Conservation (phyloP, 64 coral and sea anemone species). For the Actinia equina region DNA sequence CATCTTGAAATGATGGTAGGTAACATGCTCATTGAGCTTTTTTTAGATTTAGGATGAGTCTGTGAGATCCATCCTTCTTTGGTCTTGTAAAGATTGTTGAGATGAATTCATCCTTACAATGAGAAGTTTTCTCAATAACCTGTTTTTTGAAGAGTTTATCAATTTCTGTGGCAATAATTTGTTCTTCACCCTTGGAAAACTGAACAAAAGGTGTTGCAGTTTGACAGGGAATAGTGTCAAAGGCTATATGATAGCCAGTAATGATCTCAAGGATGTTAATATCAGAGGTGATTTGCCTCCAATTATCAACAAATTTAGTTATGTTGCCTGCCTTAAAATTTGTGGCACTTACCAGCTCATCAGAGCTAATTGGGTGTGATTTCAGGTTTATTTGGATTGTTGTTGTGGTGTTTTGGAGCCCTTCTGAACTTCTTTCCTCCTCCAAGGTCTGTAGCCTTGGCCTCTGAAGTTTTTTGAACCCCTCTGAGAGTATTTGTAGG, state of each 20-base stretch:
- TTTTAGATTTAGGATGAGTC: slow-evolving; percentile 58
- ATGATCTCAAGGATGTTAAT: slow-evolving; percentile 44
- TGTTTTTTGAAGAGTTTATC: slow-evolving; percentile 48
- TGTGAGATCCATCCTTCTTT: slow-evolving; percentile 67
- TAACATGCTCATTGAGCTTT: slow-evolving; percentile 53
- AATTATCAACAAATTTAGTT: slow-evolving; percentile 2
- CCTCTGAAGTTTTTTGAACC: slow-evolving; percentile 9
- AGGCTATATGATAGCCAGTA: no score
- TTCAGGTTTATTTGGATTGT: neutral
- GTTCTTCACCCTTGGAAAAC: slow-evolving; percentile 16
- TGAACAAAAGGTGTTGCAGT: slow-evolving; percentile 7
- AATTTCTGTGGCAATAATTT: slow-evolving; percentile 28
- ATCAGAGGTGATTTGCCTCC: slow-evolving; percentile 30
- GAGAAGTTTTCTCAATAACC: slow-evolving; percentile 35
- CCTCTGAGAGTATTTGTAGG: neutral
- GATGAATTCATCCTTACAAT: slow-evolving; percentile 37
- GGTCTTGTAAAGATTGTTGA: slow-evolving; percentile 32
- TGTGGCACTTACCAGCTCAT: neutral
- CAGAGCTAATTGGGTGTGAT: no score
- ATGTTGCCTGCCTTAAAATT: slow-evolving; percentile 38
- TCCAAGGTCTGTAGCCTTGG: neutral
- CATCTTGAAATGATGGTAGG: slow-evolving; percentile 60
- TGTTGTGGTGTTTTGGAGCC: neutral
- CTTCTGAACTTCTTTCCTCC: neutral
- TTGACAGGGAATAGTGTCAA: no score